Evolutionary conservation across 2,888 invertebrate species (phyloP), one percentile per base, ranked within the genome.

Genomic region (Drosophila infuscata): DNA sequence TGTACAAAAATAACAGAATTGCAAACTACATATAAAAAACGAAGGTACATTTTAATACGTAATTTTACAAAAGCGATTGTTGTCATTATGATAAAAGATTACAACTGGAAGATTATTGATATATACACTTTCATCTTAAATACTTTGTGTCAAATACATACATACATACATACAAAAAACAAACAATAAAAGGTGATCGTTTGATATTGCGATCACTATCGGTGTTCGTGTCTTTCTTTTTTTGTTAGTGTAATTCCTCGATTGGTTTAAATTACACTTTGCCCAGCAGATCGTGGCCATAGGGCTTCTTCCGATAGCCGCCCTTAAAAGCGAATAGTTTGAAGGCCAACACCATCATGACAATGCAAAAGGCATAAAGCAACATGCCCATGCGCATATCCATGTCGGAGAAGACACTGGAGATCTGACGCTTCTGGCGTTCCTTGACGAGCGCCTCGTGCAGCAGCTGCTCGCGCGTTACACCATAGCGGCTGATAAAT

Each of bases 321-420:
- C 92, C 91, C 68, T 92, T 92, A 29, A 91, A 95, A 82, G 96
- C 94, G 92, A 98, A 97, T 92, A 96, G 95, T 91, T 96, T 95
- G 90, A 96, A 95, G 78, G 97, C 96, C 91, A 97, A 91, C 84
- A 96, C 94, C 92, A 98, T 94, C 92, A 97, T 95, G 85, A 95
- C 93, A 89, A 96, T 95, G 92, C 96, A 96, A 91, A 95, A 95
- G 89, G 96, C 94, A 93, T 97, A 97, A 88, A 97, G 94, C 81
- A 96, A 94, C 93, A 96, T 95, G 92, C 96, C 95, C 94, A 97
- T 95, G 91, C 96, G 95, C 92, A 96, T 95, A 92, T 97, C 97
- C 92, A 93, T 92, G 74, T 93, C 93, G 33, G 93, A 92, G 68
- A 93, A 93, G 12, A 92, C 92, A 67, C 81, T 92, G 7, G 91